Evolutionary conservation across 2,797 vertebrate species (phyloP).

Genomic region (Oreochromis grahami): DNA sequence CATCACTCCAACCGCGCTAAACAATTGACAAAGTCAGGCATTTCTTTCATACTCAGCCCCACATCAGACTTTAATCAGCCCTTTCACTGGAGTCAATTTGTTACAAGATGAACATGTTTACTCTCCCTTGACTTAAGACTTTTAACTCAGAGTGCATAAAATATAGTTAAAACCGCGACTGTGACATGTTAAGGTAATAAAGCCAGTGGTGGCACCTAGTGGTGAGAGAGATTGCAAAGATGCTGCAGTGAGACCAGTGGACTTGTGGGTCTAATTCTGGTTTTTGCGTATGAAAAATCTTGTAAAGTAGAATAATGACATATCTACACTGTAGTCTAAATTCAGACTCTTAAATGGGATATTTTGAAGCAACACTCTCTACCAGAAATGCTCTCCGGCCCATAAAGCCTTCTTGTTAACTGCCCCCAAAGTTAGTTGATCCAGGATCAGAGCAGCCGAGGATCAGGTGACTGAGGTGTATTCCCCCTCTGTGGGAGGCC

Average conservation of each 20-base stretch:
- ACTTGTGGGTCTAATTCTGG: not conserved
- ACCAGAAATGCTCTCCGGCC: not conserved
- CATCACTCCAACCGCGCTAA: slow-evolving; percentile 10
- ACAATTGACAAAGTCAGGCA: not conserved
- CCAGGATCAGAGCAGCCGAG: slow-evolving; percentile 36
- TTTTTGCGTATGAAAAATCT: not conserved
- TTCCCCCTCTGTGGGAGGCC: slow-evolving; percentile 62
- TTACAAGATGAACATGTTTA: not conserved
- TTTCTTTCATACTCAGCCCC: not conserved
- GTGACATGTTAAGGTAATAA: not conserved
- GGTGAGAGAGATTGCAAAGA: slow-evolving; percentile 30
- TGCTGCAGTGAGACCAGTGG: not conserved
- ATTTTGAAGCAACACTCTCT: not conserved
- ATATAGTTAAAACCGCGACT: not conserved
- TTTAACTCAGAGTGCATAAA: not conserved
- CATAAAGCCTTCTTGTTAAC: not conserved
- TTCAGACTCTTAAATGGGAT: not conserved
- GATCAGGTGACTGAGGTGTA: slow-evolving; percentile 70
- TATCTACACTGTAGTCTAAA: not conserved
- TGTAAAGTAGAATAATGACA: not conserved
- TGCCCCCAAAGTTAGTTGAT: slow-evolving; percentile 25
- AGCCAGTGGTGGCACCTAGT: slow-evolving; percentile 68
- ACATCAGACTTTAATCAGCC: not conserved
- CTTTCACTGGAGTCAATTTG: not conserved
- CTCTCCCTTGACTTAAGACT: not conserved